Evolutionary conservation across 2,797 vertebrate species (phyloP), one percentile per base, ranked within the genome.

Genomic region (Poliocrania exsul): DNA sequence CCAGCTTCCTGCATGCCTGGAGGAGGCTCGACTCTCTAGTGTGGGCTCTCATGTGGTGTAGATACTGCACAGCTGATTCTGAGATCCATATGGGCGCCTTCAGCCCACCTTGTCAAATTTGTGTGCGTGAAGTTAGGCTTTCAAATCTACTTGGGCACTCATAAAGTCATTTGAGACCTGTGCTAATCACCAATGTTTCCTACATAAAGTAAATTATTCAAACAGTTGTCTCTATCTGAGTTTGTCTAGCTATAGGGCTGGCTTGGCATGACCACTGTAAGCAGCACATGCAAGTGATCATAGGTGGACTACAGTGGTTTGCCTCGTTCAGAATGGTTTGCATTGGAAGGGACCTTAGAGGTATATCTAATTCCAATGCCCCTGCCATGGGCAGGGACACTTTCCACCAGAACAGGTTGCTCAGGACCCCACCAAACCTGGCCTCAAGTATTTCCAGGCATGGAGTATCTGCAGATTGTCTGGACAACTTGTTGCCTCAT

Each of bases 41-140:
- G 16, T n/a, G 17, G 74, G 13, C 29, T 75, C 24, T 70, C 3
- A 1, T 0, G 11, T 1, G 6, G 19, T 40, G 18, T 12, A 40
- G 28, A 14, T 75, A n/a, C 49, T 81, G 26, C 40, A 24, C 33
- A 53, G 25, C 37, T 84, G 29, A 12, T 64, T 71, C 46, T 50
- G 50, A 77, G 46, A 44, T 66, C 9, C 53, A 51, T 40, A 40
- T 0, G 0, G 19, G 31, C 33, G 46, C 25, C 21, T 17, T 85
- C 42, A 35, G 29, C 20, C 40, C 75, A 12, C 31, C 23, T 56
- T 15, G 16, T 84, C 23, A 81, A 58, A 77, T 24, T 8, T 4
- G 1, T 11, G 35, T 81, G 21, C 35, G 70, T 89, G 64, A 89
- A 60, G 40, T 70, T 77, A 46, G 51, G 11, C 37, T 89, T 23